phyloP scores from a whole-genome alignment of 2,888 invertebrate genomes.

The Eilema sororculum region DNA sequence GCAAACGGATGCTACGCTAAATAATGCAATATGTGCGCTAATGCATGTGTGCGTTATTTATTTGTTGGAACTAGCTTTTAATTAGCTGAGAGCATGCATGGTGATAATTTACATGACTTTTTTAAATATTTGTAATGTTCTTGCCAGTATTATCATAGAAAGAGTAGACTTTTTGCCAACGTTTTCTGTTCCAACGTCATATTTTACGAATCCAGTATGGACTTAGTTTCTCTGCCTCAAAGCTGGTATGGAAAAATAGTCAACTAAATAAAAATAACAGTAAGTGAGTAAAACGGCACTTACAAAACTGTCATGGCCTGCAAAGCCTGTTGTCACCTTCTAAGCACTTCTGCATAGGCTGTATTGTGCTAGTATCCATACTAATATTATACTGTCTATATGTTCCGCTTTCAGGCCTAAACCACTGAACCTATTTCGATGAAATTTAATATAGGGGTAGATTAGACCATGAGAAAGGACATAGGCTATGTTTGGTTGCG shows the following conservation, averaged over 20 bases:
- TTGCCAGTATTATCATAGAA: not conserved
- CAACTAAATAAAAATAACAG: not conserved
- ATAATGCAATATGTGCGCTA: slow-evolving; percentile 40
- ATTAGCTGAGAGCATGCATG: slow-evolving; percentile 7
- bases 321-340: no score
- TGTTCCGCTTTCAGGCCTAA: no score
- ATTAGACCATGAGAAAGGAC: no score
- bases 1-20: slow-evolving; percentile 56
- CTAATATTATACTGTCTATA: no score
- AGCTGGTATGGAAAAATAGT: not conserved
- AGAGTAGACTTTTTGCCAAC: not conserved
- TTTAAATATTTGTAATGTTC: not conserved
- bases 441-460: no score
- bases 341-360: no score
- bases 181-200: not conserved
- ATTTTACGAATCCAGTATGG: not conserved
- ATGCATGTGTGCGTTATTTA: slow-evolving; percentile 37
- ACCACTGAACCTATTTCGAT: no score
- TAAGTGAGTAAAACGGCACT: no score
- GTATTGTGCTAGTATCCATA: no score
- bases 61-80: slow-evolving; percentile 17
- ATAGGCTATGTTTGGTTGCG: no score
- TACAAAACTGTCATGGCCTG: no score
- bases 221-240: not conserved
- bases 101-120: not conserved